phyloP scores from a whole-genome alignment of 2,113 vertebrate species.

The Stegostoma tigrinum region DNA sequence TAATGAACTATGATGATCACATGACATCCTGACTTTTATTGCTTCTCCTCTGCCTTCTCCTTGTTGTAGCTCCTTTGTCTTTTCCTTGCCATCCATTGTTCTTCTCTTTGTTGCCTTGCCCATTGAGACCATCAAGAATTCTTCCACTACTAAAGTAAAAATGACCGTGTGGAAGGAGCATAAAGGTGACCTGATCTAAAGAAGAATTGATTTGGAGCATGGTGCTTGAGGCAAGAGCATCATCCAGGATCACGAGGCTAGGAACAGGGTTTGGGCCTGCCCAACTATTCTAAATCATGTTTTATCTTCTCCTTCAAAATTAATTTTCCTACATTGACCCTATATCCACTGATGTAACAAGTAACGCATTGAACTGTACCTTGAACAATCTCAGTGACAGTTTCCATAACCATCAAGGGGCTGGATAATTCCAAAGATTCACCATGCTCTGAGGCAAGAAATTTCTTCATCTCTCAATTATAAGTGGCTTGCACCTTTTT shows the following conservation, averaged over 20 bases:
- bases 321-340: no score
- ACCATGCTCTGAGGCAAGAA: no score
- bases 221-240: neutral
- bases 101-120: neutral
- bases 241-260: neutral
- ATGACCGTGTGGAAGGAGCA: neutral
- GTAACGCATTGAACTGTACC: no score
- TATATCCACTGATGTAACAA: no score
- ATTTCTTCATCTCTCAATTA: no score
- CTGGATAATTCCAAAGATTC: no score
- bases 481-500: no score
- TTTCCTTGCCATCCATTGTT: neutral
- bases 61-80: neutral
- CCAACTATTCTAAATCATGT: no score
- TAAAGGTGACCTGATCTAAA: neutral
- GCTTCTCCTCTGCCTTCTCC: neutral
- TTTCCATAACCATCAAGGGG: no score
- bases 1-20: neutral
- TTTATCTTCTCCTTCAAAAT: no score
- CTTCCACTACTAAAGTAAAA: neutral
- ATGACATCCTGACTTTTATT: neutral
- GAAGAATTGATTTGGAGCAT: neutral
- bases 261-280: no score
- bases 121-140: neutral
- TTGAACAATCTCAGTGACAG: no score